phyloP scores from a whole-genome alignment of 92 coral and sea anemone species.

The Bergia puertoricense region DNA sequence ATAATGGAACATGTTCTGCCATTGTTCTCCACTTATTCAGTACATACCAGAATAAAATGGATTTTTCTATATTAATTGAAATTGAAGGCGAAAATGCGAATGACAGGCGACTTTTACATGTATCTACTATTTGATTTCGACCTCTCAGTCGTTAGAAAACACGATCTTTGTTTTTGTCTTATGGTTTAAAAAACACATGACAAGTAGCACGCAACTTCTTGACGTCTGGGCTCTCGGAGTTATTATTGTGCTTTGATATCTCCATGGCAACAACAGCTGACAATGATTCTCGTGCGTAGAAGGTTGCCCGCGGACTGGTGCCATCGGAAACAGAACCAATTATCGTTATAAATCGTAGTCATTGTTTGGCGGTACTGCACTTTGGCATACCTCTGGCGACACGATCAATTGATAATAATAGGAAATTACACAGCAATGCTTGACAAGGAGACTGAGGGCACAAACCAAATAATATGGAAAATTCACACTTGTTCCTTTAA shows the following conservation, averaged over 20 bases:
- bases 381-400: constrained; percentile 17
- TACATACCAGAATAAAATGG: neutral
- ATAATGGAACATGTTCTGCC: no score
- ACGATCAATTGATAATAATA: constrained; percentile 12
- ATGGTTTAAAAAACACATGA: constrained; percentile 1
- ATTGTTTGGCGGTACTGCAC: constrained; percentile 29
- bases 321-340: constrained; percentile 31
- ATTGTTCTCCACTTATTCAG: neutral
- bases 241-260: neutral
- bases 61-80: neutral
- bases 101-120: neutral
- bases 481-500: neutral
- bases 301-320: constrained; percentile 30
- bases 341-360: constrained; percentile 22
- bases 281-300: constrained; percentile 15
- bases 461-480: neutral
- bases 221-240: constrained; percentile 7
- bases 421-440: neutral
- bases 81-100: neutral
- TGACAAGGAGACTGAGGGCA: neutral
- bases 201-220: constrained; percentile 19
- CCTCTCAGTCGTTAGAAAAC: neutral
- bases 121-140: neutral
- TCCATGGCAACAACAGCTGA: constrained; percentile 20
- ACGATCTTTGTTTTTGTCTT: neutral